Conservation (phyloP, 2,888 invertebrate species). For the Incurvaria masculella region DNA sequence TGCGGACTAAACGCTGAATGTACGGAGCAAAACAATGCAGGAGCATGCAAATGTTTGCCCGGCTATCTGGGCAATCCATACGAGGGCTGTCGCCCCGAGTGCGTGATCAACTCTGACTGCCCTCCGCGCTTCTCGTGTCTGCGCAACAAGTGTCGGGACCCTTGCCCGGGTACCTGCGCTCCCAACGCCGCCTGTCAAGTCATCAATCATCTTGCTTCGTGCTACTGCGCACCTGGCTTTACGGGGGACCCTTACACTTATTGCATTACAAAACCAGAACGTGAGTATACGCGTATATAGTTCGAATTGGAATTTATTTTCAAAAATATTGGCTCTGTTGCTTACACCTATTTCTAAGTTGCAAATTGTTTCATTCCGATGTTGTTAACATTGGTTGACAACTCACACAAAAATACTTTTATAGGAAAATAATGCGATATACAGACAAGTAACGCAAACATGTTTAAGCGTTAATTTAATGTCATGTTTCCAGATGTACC, state of each 20-base stretch:
- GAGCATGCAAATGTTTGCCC: slow-evolving; percentile 67
- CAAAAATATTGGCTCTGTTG: too few relatives aligned
- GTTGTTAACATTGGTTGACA: background rate
- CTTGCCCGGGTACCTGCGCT: slow-evolving; percentile 75
- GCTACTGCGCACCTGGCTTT: slow-evolving; percentile 65
- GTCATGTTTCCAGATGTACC: slow-evolving; percentile 38
- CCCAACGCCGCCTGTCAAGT: slow-evolving; percentile 71
- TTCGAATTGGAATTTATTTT: background rate
- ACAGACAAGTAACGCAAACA: background rate
- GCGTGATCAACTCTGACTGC: slow-evolving; percentile 77
- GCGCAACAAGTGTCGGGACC: slow-evolving; percentile 73
- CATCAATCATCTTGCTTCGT: slow-evolving; percentile 71
- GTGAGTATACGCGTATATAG: slow-evolving; percentile 22
- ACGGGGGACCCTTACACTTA: slow-evolving; percentile 68
- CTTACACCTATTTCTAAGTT: background rate
- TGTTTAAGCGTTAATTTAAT: too few relatives aligned
- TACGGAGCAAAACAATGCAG: slow-evolving; percentile 60
- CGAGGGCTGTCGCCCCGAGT: slow-evolving; percentile 76
- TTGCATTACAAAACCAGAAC: slow-evolving; percentile 50
- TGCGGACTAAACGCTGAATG: slow-evolving; percentile 66
- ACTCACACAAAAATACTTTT: background rate
- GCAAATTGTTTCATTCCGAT: background rate
- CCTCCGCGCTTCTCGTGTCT: slow-evolving; percentile 68
- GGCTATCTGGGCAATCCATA: slow-evolving; percentile 50
- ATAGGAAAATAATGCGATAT: background rate